phyloP scores from a whole-genome alignment of 2,888 invertebrate genomes.

The Gasteruption jaculator region DNA sequence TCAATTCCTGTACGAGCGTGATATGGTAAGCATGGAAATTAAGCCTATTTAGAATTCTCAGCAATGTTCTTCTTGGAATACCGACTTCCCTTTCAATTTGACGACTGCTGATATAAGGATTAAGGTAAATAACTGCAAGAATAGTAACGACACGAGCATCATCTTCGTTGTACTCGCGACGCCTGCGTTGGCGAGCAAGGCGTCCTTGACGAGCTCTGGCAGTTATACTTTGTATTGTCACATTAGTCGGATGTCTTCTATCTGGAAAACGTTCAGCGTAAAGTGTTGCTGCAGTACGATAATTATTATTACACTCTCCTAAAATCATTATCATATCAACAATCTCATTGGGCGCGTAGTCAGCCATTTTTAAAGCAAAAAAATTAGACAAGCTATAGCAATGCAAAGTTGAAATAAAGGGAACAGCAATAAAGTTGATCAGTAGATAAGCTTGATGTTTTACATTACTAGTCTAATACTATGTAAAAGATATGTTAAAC shows the following conservation, averaged over 20 bases:
- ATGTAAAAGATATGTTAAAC: no score
- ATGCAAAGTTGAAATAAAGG: no score
- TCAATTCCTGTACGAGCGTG: no score
- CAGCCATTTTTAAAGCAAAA: no score
- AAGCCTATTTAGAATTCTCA: conserved; percentile 11
- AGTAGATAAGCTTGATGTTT: no score
- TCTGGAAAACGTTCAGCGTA: conserved; percentile 8
- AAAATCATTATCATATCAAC: conserved; percentile 12
- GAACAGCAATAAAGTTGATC: no score
- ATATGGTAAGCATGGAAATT: conserved; percentile 15
- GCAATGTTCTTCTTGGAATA: conserved; percentile 15
- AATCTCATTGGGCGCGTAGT: conserved; percentile 4
- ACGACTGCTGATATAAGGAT: conserved; percentile 18
- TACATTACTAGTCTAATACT: no score
- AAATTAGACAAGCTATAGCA: no score
- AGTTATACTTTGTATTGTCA: conserved; percentile 4
- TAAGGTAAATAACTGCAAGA: conserved; percentile 14
- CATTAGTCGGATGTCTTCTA: conserved; percentile 6
- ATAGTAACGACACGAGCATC: conserved; percentile 11
- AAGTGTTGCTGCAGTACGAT: no score
- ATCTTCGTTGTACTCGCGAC: conserved; percentile 13
- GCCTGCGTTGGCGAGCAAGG: conserved; percentile 8
- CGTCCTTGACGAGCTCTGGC: conserved; percentile 7
- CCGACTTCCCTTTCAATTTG: conserved; percentile 15
- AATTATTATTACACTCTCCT: conserved; percentile 5